A percentile compares a stretch with the other conserved stretches of the same genome.
phyloP scores from a whole-genome alignment of 2,888 invertebrate species.

The Drosophila prolongata region DNA sequence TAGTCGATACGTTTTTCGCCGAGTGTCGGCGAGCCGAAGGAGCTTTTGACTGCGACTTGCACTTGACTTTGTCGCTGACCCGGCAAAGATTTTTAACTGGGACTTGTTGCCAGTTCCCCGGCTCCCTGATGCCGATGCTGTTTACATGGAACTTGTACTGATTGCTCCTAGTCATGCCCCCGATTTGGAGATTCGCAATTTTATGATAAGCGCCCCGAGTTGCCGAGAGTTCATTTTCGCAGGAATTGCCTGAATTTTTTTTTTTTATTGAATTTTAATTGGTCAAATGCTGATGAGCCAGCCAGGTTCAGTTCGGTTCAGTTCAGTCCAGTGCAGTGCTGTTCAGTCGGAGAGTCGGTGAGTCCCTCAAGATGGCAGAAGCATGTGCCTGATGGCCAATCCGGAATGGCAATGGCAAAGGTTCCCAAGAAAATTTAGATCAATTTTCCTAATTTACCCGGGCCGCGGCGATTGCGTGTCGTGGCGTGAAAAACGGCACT shows the following conservation, averaged over 20 bases:
- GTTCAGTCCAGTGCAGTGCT: too few species aligned
- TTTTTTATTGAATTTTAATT: conserved; percentile 82
- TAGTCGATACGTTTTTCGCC: background rate
- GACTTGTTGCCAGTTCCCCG: conserved; percentile 35
- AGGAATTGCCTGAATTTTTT: conserved; percentile 75
- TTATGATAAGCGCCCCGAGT: conserved; percentile 54
- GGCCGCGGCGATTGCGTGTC: conserved; percentile 78
- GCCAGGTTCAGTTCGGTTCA: background rate
- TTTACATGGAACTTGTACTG: conserved; percentile 84
- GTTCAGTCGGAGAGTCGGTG: too few species aligned
- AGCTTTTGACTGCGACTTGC: conserved; percentile 45
- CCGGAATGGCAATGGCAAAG: conserved; percentile 39
- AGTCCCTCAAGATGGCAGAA: background rate
- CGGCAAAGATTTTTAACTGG: conserved; percentile 58
- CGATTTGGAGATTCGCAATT: conserved; percentile 77
- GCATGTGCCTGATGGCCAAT: conserved; percentile 4
- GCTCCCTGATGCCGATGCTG: conserved; percentile 72
- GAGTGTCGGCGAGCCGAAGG: conserved; percentile 5
- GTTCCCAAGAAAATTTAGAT: conserved; percentile 80
- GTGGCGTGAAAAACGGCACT: conserved; percentile 81
- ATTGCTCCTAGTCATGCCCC: conserved; percentile 83
- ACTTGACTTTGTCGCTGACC: conserved; percentile 79
- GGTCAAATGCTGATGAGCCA: conserved; percentile 43
- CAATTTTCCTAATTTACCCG: conserved; percentile 79
- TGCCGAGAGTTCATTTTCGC: conserved; percentile 68